These are phyloP conservation scores for Rhagophthalmus giganteus DNA, from an alignment of 2,888 invertebrate species.

Conservation along the genomic window DNA sequence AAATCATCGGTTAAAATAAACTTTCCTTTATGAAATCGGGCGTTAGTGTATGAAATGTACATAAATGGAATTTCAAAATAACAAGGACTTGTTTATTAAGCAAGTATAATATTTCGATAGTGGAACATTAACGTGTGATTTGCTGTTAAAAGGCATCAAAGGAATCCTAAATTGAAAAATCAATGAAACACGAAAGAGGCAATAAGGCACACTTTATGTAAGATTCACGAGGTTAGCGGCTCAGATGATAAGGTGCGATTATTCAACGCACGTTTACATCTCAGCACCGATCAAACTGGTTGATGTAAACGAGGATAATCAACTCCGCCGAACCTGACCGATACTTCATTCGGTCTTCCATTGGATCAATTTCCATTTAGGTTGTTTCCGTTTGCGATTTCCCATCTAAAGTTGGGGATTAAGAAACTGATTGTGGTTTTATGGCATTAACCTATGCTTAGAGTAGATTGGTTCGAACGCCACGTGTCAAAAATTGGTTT, in stretches of 20 bases:
- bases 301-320: slow-evolving; percentile 18
- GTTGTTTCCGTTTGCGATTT: slow-evolving; percentile 13
- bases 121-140: not conserved
- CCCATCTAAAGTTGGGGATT: not conserved
- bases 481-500: no score
- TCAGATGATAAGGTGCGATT: slow-evolving; percentile 4
- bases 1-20: no score
- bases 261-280: slow-evolving; percentile 12
- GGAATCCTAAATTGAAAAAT: slow-evolving; percentile 6
- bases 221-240: slow-evolving; percentile 1
- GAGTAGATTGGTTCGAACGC: not conserved
- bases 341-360: slow-evolving; percentile 12
- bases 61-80: no score
- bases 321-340: slow-evolving; percentile 8
- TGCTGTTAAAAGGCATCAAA: not conserved
- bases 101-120: no score
- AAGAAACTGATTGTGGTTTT: slow-evolving; percentile 2
- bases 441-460: not conserved
- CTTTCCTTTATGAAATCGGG: no score
- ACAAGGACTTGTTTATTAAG: no score
- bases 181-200: slow-evolving; percentile 5
- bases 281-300: slow-evolving; percentile 15
- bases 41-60: no score
- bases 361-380: slow-evolving; percentile 16
- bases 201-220: slow-evolving; percentile 6